Evolutionary conservation across 2,888 invertebrate species (phyloP).

Genomic region (Apodemia duryi): DNA sequence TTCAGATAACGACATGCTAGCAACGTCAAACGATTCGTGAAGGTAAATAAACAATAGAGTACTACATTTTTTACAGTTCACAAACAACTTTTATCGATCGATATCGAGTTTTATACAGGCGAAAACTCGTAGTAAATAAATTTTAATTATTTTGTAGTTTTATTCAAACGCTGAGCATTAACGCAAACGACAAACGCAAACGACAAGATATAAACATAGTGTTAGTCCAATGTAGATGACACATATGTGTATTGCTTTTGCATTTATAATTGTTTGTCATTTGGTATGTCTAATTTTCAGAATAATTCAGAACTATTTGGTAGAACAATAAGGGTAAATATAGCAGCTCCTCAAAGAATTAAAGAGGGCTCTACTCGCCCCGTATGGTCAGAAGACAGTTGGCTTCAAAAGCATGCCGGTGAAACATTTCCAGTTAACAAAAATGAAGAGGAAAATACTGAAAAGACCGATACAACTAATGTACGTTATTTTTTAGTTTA

Average conservation of each 20-base stretch:
- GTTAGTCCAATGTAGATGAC: no score
- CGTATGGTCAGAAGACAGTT: conserved; percentile 98
- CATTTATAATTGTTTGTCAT: neutral
- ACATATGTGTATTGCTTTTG: no score
- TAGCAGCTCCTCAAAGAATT: conserved; percentile 97
- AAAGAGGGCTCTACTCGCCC: conserved; percentile 97
- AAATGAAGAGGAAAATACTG: conserved; percentile 57
- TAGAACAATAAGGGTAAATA: conserved; percentile 95
- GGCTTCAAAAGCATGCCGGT: conserved; percentile 98
- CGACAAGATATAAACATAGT: no score
- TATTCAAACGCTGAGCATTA: no score
- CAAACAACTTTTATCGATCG: no score
- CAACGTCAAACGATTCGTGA: conserved; percentile 7
- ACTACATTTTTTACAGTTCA: neutral
- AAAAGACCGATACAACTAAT: conserved; percentile 44
- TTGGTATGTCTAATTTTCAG: conserved; percentile 63
- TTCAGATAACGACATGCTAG: conserved; percentile 9
- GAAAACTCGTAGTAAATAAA: no score
- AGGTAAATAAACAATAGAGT: neutral
- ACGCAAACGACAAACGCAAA: no score
- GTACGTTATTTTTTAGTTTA: conserved; percentile 33
- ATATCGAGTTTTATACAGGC: no score
- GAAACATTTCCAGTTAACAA: conserved; percentile 84
- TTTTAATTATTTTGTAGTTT: no score
- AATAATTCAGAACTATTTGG: conserved; percentile 99